These are phyloP conservation scores for Heterochromis multidens DNA, from an alignment of 2,113 vertebrate genomes.

Conservation along the genomic window DNA sequence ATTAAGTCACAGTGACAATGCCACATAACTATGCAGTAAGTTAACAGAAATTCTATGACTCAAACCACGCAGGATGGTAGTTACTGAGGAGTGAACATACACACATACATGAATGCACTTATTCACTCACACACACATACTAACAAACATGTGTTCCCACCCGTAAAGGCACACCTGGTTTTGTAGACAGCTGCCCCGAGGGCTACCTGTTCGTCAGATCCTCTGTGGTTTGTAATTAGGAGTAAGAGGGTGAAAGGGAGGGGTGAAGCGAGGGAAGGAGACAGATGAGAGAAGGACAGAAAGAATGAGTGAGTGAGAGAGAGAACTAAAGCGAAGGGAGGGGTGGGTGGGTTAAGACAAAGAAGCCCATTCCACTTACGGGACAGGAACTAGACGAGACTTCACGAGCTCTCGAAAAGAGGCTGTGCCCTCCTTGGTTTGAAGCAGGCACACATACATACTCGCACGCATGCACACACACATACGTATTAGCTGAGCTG, in stretches of 20 bases:
- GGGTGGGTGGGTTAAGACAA: slow-evolving; percentile 31
- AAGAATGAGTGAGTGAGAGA: background rate
- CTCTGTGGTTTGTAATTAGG: slow-evolving; percentile 74
- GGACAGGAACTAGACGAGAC: slow-evolving; percentile 60
- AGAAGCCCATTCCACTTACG: slow-evolving; percentile 36
- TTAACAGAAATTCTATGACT: background rate
- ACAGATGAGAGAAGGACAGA: background rate
- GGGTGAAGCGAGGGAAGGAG: background rate
- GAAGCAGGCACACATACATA: background rate
- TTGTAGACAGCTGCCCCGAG: slow-evolving; percentile 61
- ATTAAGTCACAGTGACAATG: background rate
- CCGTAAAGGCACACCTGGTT: slow-evolving; percentile 73
- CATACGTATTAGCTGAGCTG: background rate
- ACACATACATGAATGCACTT: background rate
- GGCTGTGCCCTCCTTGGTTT: background rate
- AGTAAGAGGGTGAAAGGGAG: slow-evolving; percentile 30
- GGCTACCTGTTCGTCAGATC: slow-evolving; percentile 73
- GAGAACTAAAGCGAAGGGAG: background rate
- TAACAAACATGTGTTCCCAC: slow-evolving; percentile 19
- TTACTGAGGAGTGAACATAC: background rate
- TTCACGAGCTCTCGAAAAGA: slow-evolving; percentile 37
- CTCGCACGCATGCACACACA: background rate
- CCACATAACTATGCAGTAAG: background rate
- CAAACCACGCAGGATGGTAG: background rate
- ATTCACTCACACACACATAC: background rate